Evolutionary conservation across 2,888 invertebrate species (phyloP).

Genomic region (Balanococcus diminutus): DNA sequence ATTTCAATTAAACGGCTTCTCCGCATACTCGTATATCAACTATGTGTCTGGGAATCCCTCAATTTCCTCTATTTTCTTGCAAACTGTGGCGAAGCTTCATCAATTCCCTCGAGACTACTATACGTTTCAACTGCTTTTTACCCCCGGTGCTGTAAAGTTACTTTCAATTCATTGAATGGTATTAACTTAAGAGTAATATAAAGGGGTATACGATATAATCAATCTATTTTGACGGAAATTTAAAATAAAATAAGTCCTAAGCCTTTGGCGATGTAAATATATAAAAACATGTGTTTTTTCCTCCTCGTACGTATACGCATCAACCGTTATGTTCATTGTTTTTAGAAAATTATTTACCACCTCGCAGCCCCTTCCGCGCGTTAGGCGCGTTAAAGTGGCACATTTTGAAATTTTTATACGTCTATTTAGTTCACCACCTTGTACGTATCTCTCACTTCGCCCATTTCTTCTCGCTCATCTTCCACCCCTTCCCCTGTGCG

Average conservation of each 20-base stretch:
- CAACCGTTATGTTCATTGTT: not conserved
- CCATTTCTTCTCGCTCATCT: not conserved
- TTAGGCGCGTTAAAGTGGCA: not conserved
- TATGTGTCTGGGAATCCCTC: constrained; percentile 46
- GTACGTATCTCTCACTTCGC: not conserved
- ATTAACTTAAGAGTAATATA: constrained; percentile 37
- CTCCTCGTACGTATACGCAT: not conserved
- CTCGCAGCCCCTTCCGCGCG: not conserved
- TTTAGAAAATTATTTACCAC: constrained; percentile 16
- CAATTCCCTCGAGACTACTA: constrained; percentile 47
- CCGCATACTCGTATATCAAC: constrained; percentile 17
- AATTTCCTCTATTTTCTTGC: constrained; percentile 50
- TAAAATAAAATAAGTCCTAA: constrained; percentile 35
- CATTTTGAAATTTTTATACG: constrained; percentile 17
- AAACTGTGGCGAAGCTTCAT: constrained; percentile 23
- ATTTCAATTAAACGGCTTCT: constrained; percentile 34
- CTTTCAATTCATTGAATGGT: constrained; percentile 47
- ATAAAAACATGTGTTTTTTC: constrained; percentile 15
- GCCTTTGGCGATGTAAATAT: not conserved
- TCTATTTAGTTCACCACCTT: constrained; percentile 12
- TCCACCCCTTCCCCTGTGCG: too few species aligned
- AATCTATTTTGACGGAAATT: constrained; percentile 52
- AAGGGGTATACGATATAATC: constrained; percentile 48
- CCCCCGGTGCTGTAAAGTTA: constrained; percentile 20
- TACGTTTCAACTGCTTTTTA: constrained; percentile 44